Base-by-base conservation (phyloP, 1,140 invertebrate genomes). In the Hyposmocoma kahamanoa region DNA sequence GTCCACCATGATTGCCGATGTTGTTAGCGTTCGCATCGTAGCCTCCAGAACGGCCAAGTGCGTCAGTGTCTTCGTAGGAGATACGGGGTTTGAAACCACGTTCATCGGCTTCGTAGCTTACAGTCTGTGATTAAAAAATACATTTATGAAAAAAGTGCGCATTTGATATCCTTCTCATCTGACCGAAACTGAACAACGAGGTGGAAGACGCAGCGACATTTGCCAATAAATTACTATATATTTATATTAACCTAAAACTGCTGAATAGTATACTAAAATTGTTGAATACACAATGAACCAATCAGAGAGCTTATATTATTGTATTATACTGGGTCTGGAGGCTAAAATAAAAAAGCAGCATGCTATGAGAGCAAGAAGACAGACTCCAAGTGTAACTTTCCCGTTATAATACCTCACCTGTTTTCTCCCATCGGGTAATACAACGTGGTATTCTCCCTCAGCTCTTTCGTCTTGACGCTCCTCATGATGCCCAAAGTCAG, bases 61-160 rank as follows among this genome's bases (percentile, higher is more conserved):
- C 63, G 49, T 79, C 80, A 0, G 77, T 48, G 2, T 80, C 72
- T 47, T 80, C 60, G 39, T 81, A 81, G 21, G 89, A 89, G 59
- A 95, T 91, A 54, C 89, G 91, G 0, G 93, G 93, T 62, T 92
- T 92, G 83, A 92, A 95, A 13, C 94, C 94, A 43, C 91, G 87
- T 53, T 89, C 87, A 56, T 94, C 92, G 11, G 93, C 93, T 67
- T 91, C 89, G 72, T 95, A 95, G 56, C 90, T 90, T 2, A 96
- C 94, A 41, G 92, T 90, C 86, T 90, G 88, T 21, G 9, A 13
- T 2, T 22, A 26, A 51, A 30, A 42, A 41, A n/a, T 38, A 34
- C n/a, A 5, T 42, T 42, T 13, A 36, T 36, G 11, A 0, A 44
- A 32, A 22, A 13, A 21, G 9, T n/a, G n/a, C n/a, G n/a, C n/a